These are phyloP conservation scores for Arctia plantaginis DNA, from an alignment of 2,888 invertebrate species.

Conservation along the genomic window DNA sequence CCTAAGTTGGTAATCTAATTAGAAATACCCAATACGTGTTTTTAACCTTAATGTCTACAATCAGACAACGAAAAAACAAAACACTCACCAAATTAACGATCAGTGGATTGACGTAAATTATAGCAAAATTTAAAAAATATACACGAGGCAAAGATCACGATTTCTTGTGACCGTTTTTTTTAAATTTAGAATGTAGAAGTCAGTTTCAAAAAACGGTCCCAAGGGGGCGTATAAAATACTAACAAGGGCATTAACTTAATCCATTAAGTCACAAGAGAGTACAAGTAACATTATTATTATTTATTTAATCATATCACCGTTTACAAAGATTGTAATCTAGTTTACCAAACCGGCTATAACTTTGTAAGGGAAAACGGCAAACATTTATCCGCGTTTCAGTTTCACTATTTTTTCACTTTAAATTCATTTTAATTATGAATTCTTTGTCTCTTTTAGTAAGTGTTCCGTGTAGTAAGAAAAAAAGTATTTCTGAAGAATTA, in stretches of 20 bases:
- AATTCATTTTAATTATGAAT: slow-evolving; percentile 34
- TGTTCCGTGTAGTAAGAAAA: slow-evolving; percentile 13
- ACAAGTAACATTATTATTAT: slow-evolving; percentile 2
- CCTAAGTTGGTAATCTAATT: not conserved
- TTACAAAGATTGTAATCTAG: slow-evolving; percentile 20
- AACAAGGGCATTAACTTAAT: not conserved
- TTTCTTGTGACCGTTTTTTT: not conserved
- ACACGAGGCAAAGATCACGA: not conserved
- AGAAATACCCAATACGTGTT: not conserved
- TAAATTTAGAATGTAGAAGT: not conserved
- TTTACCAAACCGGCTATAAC: slow-evolving; percentile 34
- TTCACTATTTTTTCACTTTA: slow-evolving; percentile 6
- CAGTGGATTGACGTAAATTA: not conserved
- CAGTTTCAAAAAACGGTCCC: not conserved
- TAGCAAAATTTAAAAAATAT: not conserved
- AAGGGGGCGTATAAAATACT: not conserved
- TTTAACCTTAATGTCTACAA: not conserved
- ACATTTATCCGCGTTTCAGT: slow-evolving; percentile 29
- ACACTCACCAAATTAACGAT: not conserved
- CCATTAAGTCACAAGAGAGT: not conserved
- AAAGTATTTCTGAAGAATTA: slow-evolving; percentile 3
- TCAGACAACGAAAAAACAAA: not conserved
- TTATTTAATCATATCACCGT: not conserved
- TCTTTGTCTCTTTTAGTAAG: slow-evolving; percentile 12
- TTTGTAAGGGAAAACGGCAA: slow-evolving; percentile 40